These are phyloP conservation scores for Somateria mollissima DNA, from an alignment of 2,797 vertebrate genomes.

Conservation along the genomic window DNA sequence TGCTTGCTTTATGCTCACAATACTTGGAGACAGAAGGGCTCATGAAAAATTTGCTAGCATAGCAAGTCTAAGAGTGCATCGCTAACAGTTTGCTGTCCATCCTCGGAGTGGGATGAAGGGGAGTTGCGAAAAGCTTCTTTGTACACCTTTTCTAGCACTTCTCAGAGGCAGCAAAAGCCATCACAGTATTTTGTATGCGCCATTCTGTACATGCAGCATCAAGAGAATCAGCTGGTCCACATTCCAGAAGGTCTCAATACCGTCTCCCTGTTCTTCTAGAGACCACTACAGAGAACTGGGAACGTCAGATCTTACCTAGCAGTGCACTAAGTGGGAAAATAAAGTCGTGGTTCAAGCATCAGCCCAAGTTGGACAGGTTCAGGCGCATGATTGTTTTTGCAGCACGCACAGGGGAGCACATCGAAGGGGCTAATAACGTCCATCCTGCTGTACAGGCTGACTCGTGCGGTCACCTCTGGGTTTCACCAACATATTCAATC, in stretches of 20 bases:
- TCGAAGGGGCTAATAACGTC: conserved; percentile 60
- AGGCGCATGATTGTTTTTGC: conserved; percentile 62
- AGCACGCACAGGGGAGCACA: background rate
- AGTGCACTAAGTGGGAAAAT: background rate
- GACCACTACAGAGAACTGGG: background rate
- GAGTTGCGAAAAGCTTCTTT: background rate
- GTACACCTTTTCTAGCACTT: background rate
- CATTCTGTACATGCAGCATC: conserved; percentile 24
- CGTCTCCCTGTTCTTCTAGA: background rate
- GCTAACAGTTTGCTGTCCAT: background rate
- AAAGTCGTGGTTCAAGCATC: background rate
- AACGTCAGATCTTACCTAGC: background rate
- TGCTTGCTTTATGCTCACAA: background rate
- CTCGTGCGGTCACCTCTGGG: background rate
- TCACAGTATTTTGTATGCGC: conserved; percentile 55
- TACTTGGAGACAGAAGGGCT: background rate
- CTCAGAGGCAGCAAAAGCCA: conserved; percentile 42
- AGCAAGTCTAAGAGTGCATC: background rate
- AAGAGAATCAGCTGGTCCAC: background rate
- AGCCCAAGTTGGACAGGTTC: conserved; percentile 41
- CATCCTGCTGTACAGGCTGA: conserved; percentile 34
- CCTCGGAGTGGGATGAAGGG: background rate
- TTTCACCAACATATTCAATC: background rate
- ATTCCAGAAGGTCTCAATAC: background rate
- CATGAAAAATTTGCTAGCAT: background rate